Conservation (phyloP, 1,140 invertebrate species). For the Cyclargus thomasi region DNA sequence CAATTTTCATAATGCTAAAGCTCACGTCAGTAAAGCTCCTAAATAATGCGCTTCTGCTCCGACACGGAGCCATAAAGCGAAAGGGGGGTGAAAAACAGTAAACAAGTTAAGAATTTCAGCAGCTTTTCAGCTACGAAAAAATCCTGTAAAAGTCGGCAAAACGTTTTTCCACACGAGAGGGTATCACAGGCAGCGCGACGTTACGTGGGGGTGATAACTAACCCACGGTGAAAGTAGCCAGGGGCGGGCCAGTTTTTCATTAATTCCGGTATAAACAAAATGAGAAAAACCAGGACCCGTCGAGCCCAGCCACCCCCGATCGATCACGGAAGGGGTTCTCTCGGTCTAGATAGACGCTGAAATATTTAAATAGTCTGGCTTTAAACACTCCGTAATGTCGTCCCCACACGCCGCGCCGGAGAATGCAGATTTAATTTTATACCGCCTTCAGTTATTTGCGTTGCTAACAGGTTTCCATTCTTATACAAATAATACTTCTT, state of each 20-base stretch:
- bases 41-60: too few relatives aligned
- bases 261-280: constrained; percentile 44
- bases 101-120: not conserved
- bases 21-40: too few relatives aligned
- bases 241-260: constrained; percentile 35
- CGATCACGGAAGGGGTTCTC: constrained; percentile 37
- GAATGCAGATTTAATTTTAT: constrained; percentile 38
- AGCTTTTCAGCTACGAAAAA: not conserved
- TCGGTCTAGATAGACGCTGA: constrained; percentile 40
- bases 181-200: not conserved
- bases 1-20: too few relatives aligned
- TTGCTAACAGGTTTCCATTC: constrained; percentile 19
- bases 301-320: constrained; percentile 39
- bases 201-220: not conserved
- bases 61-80: too few relatives aligned
- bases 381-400: constrained; percentile 39
- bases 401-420: constrained; percentile 25
- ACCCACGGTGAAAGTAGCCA: constrained; percentile 17
- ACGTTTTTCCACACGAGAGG: not conserved
- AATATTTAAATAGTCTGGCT: constrained; percentile 54
- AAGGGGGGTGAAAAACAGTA: not conserved
- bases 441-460: constrained; percentile 24
- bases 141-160: not conserved
- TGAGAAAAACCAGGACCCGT: constrained; percentile 37
- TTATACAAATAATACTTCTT: constrained; percentile 4